These are phyloP conservation scores for Periparus ater DNA, from an alignment of 2,797 vertebrate species.

Conservation along the genomic window DNA sequence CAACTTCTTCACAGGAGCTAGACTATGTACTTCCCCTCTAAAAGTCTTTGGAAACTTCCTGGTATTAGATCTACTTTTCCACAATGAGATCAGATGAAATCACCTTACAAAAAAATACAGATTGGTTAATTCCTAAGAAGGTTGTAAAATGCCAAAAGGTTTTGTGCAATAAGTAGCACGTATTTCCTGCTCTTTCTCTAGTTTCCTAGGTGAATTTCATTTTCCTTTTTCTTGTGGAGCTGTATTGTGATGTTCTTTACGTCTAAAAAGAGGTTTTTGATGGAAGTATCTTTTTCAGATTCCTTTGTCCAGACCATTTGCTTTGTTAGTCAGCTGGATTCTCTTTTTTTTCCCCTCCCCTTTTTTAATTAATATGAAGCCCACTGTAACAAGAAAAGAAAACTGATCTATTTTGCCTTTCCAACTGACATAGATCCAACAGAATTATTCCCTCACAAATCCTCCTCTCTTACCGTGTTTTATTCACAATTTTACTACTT, in stretches of 20 bases:
- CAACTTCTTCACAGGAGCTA: not conserved
- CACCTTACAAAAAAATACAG: not conserved
- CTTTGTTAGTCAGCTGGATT: not conserved
- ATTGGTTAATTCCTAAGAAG: not conserved
- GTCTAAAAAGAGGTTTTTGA: not conserved
- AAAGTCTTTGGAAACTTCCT: not conserved
- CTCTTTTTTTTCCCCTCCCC: not conserved
- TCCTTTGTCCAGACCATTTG: not conserved
- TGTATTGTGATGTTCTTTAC: not conserved
- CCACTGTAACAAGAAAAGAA: not conserved
- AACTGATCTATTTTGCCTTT: not conserved
- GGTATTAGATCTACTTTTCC: not conserved
- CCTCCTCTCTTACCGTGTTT: not conserved
- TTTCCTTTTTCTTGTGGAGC: not conserved
- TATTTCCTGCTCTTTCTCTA: not conserved
- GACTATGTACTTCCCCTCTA: not conserved
- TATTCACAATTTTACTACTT: not conserved
- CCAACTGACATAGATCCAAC: not conserved
- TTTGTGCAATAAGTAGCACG: not conserved
- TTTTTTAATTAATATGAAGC: conserved; percentile 14
- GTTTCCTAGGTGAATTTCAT: not conserved
- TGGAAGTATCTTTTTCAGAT: not conserved
- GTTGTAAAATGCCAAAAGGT: not conserved
- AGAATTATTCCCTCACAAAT: not conserved
- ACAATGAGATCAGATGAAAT: not conserved